Evolutionary conservation across 1,140 invertebrate species (phyloP).

Genomic region (Apis dorsata): DNA sequence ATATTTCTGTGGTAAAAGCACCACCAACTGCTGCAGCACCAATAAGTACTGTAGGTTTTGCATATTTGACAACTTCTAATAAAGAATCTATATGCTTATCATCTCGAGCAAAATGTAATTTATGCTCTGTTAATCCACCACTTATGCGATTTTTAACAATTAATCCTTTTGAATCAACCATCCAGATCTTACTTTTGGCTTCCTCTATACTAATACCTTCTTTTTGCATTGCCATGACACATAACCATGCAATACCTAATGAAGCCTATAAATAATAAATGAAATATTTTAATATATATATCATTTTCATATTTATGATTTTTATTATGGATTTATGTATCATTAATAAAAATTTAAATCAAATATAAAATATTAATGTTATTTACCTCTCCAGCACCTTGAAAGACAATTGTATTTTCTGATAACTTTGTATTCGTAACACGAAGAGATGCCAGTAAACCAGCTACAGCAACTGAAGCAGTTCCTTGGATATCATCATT

Average conservation of each 20-base stretch:
- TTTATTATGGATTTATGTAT: background rate
- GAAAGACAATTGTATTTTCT: constrained; percentile 93
- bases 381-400: constrained; percentile 92
- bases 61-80: constrained; percentile 86
- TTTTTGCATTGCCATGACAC: constrained; percentile 92
- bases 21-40: constrained; percentile 91
- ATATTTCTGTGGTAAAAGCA: constrained; percentile 92
- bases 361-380: background rate
- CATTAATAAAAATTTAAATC: too few relatives aligned
- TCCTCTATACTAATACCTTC: constrained; percentile 87
- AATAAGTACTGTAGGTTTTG: constrained; percentile 93
- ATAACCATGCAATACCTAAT: constrained; percentile 92
- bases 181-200: constrained; percentile 87
- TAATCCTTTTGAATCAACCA: constrained; percentile 87
- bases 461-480: constrained; percentile 93
- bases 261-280: constrained; percentile 82
- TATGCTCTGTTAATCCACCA: constrained; percentile 88
- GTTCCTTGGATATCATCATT: constrained; percentile 98
- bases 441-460: constrained; percentile 90
- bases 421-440: constrained; percentile 88
- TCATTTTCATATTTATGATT: background rate
- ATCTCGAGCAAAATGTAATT: constrained; percentile 88
- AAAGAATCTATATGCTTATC: constrained; percentile 86
- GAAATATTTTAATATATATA: background rate
- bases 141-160: constrained; percentile 89